phyloP scores from a whole-genome alignment of 2,113 vertebrate genomes.

The Cephalopterus ornatus region DNA sequence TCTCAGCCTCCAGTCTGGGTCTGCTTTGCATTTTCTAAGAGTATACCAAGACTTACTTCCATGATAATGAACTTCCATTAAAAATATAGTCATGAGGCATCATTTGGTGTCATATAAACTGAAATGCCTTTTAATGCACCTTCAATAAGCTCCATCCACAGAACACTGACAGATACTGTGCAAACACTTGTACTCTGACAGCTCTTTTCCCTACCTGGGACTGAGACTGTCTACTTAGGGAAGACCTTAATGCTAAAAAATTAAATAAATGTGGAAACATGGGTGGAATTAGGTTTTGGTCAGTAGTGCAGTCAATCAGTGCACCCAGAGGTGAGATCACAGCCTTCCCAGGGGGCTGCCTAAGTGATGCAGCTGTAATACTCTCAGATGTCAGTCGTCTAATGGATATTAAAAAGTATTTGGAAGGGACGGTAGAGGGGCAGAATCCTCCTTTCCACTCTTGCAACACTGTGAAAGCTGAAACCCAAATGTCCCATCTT shows the following conservation, averaged over 20 bases:
- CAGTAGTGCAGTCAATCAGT: not conserved
- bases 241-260: not conserved
- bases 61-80: not conserved
- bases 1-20: not conserved
- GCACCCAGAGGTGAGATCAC: not conserved
- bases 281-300: not conserved
- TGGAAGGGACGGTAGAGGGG: not conserved
- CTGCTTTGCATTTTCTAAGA: not conserved
- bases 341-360: not conserved
- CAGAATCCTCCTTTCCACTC: not conserved
- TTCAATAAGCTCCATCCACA: not conserved
- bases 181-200: not conserved
- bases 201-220: not conserved
- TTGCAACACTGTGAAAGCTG: not conserved
- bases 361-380: not conserved
- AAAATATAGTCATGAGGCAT: not conserved
- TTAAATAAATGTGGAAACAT: not conserved
- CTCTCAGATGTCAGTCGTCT: not conserved
- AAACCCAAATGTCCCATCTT: accelerated
- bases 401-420: not conserved
- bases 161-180: accelerated
- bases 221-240: not conserved
- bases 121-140: not conserved
- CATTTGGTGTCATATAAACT: not conserved
- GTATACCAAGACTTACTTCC: not conserved